phyloP scores from a whole-genome alignment of 2,797 vertebrate species.

The Atherinosoma microstoma region DNA sequence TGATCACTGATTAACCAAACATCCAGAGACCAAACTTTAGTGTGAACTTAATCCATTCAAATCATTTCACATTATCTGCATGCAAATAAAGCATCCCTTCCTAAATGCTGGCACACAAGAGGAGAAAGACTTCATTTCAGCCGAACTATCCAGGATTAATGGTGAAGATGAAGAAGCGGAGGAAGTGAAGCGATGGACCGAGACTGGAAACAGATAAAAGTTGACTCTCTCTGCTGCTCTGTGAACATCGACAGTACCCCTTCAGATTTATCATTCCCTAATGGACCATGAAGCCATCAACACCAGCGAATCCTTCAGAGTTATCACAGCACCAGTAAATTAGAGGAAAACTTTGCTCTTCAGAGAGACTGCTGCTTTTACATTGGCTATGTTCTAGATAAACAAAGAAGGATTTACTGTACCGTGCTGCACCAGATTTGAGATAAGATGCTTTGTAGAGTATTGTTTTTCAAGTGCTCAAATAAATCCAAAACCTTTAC shows the following conservation, averaged over 20 bases:
- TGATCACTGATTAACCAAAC: background rate
- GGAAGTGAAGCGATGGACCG: constrained; percentile 46
- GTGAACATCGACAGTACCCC: constrained; percentile 34
- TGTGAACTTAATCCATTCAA: background rate
- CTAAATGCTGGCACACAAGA: background rate
- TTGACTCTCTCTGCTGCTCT: constrained; percentile 35
- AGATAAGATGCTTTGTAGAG: background rate
- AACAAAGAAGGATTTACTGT: constrained; percentile 43
- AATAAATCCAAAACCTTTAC: constrained; percentile 21
- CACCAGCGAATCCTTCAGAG: constrained; percentile 40
- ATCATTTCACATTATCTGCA: background rate
- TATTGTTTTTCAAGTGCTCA: constrained; percentile 17
- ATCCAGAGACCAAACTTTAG: background rate
- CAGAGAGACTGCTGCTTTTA: constrained; percentile 5
- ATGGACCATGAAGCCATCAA: constrained; percentile 64
- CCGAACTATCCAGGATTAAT: constrained; percentile 39
- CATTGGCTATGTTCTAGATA: constrained; percentile 15
- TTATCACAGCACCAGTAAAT: constrained; percentile 45
- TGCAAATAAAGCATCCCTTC: background rate
- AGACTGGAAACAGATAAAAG: constrained; percentile 56
- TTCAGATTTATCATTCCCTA: constrained; percentile 64
- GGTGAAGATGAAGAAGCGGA: constrained; percentile 44
- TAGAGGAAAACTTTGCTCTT: constrained; percentile 32
- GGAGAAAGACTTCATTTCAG: constrained; percentile 12
- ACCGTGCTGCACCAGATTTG: constrained; percentile 15